phyloP scores from a whole-genome alignment of 37 sponge, comb jelly and placozoan species.

The Petrosia ficiformis region DNA sequence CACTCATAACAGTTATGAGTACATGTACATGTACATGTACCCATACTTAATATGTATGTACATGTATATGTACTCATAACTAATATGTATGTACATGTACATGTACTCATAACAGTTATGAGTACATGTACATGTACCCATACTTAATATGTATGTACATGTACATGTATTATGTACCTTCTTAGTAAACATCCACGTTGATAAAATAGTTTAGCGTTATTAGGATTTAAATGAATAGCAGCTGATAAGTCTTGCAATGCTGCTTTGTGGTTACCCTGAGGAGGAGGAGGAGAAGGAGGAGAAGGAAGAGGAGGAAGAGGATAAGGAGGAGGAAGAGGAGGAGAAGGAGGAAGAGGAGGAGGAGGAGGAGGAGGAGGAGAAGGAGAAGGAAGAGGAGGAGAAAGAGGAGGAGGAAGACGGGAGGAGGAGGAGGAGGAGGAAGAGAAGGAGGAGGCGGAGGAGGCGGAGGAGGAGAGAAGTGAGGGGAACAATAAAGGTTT shows the following conservation, averaged over 20 bases:
- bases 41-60: too few species aligned
- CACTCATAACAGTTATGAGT: background rate
- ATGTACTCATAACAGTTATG: background rate
- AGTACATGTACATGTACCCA: background rate
- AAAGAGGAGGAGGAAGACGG: background rate
- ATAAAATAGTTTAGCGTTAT: conserved; percentile 62
- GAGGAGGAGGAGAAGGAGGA: background rate
- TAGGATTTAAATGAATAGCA: conserved; percentile 85
- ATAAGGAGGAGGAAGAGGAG: background rate
- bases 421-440: background rate
- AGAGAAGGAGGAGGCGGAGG: too few species aligned
- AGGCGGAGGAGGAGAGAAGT: too few species aligned
- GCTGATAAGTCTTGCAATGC: conserved; percentile 88
- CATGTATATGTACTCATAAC: too few species aligned
- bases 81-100: background rate
- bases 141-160: background rate
- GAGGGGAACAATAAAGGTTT: background rate
- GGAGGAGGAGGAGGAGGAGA: background rate
- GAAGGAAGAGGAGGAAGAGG: background rate
- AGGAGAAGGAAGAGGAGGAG: background rate
- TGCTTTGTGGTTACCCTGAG: conserved; percentile 49
- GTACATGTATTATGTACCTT: too few species aligned
- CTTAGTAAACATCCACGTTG: conserved; percentile 81
- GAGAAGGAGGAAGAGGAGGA: background rate
- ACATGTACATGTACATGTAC: too few species aligned